Percentiles rank a stretch among this genome's conserved stretches.
These are phyloP conservation scores for Rhynchomys soricoides DNA, from an alignment of 2,113 vertebrate genomes.

Conservation along the genomic window DNA sequence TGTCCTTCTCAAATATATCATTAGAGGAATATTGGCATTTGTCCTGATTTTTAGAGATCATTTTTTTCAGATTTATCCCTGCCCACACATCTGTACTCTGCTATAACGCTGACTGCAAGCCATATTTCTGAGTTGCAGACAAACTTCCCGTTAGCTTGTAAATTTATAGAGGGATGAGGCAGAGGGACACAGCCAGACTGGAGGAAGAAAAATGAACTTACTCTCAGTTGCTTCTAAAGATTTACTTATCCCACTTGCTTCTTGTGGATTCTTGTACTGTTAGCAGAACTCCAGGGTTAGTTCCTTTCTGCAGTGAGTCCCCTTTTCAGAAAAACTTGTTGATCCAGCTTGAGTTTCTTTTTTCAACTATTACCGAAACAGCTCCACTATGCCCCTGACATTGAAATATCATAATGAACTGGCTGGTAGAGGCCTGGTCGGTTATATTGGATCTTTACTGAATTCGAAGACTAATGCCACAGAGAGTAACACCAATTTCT, in stretches of 20 bases:
- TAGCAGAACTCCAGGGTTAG: background rate
- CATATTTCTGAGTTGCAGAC: background rate
- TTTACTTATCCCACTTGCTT: background rate
- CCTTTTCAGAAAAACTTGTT: constrained; percentile 51
- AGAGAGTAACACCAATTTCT: background rate
- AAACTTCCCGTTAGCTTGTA: background rate
- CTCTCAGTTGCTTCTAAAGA: background rate
- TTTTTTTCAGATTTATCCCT: background rate
- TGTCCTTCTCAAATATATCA: background rate
- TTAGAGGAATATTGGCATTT: background rate
- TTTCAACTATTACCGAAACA: background rate
- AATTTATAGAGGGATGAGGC: background rate
- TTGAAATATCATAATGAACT: background rate
- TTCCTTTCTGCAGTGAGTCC: background rate
- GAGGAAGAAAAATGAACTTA: background rate
- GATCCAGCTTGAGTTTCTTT: constrained; percentile 11
- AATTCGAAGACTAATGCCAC: background rate
- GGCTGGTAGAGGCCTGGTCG: background rate
- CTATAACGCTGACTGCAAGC: background rate
- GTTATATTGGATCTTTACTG: background rate
- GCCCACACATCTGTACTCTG: background rate
- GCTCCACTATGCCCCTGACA: background rate
- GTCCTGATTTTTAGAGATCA: background rate
- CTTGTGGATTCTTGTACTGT: background rate
- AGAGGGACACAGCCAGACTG: background rate